Evolutionary conservation across 2,113 vertebrate species (phyloP).

Genomic region (Anas platyrhynchos): DNA sequence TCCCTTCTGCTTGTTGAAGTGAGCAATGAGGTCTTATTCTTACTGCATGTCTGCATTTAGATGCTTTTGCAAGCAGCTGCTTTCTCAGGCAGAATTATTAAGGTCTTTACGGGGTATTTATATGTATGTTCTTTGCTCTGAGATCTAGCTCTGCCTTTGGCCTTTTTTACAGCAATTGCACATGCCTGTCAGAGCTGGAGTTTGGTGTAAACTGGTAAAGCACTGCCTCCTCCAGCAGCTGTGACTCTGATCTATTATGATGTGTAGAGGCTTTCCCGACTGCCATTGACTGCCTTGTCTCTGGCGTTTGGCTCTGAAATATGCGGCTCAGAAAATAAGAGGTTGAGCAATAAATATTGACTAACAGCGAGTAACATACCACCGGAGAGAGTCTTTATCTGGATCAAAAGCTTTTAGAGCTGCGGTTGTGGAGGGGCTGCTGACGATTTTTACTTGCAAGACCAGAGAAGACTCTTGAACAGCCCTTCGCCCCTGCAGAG

Average conservation of each 20-base stretch:
- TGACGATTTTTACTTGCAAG: background rate
- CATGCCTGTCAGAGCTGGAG: background rate
- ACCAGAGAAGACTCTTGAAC: background rate
- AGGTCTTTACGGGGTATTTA: background rate
- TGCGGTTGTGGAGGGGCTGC: background rate
- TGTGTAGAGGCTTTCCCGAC: background rate
- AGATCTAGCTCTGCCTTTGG: background rate
- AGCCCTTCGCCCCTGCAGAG: background rate
- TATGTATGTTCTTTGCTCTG: background rate
- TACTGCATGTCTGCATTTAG: background rate
- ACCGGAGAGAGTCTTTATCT: conserved; percentile 19
- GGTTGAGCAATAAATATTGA: conserved; percentile 39
- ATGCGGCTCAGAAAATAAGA: background rate
- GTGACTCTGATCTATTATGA: background rate
- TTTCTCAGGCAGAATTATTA: background rate
- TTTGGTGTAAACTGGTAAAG: background rate
- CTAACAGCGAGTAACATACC: background rate
- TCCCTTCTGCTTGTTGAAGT: background rate
- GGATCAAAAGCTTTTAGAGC: conserved; percentile 41
- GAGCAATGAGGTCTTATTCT: background rate
- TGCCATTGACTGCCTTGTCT: background rate
- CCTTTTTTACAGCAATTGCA: background rate
- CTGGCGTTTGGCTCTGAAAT: conserved; percentile 15
- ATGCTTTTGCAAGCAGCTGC: background rate
- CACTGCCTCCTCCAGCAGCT: background rate